These are phyloP conservation scores for Theristus sp. DNA, from an alignment of 2,888 invertebrate species.

Conservation along the genomic window DNA sequence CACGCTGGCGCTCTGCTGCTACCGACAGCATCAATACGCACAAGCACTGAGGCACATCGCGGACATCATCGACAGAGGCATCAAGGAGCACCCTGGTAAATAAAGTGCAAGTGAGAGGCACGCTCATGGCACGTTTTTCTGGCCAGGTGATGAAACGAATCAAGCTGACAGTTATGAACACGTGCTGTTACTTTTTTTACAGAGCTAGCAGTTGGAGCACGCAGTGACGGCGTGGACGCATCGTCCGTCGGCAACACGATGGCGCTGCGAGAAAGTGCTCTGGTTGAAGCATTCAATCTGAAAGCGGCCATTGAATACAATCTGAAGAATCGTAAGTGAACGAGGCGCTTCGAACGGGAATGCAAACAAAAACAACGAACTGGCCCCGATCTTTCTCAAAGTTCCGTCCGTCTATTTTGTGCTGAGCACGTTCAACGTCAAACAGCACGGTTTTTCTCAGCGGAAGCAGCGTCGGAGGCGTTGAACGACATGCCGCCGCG, in stretches of 20 bases:
- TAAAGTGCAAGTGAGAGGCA: too few species aligned
- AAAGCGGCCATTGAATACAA: conserved; percentile 97
- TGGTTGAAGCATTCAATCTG: conserved; percentile 91
- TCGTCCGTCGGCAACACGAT: conserved; percentile 91
- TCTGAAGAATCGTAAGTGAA: conserved; percentile 46
- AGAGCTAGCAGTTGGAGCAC: conserved; percentile 87
- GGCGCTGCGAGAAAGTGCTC: conserved; percentile 76
- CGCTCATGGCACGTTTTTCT: too few species aligned
- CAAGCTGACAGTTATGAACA: too few species aligned
- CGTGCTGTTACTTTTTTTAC: conserved; percentile 9
- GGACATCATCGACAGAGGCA: conserved; percentile 84
- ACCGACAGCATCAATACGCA: conserved; percentile 75
- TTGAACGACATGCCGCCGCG: conserved; percentile 45
- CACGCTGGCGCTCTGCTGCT: conserved; percentile 84
- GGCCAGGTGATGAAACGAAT: too few species aligned
- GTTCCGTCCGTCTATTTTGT: too few species aligned
- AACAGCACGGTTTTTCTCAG: too few species aligned
- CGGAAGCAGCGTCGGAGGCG: conserved; percentile 26
- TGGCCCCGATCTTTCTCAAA: too few species aligned
- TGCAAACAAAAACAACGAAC: too few species aligned
- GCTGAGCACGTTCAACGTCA: too few species aligned
- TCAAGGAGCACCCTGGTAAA: conserved; percentile 68
- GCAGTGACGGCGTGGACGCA: conserved; percentile 57
- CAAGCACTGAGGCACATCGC: conserved; percentile 75
- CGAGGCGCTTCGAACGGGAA: too few species aligned